Percentiles rank a stretch among this genome's conserved stretches.
Conservation (phyloP, 1,140 invertebrate genomes). For the Drosophila gunungcola region DNA sequence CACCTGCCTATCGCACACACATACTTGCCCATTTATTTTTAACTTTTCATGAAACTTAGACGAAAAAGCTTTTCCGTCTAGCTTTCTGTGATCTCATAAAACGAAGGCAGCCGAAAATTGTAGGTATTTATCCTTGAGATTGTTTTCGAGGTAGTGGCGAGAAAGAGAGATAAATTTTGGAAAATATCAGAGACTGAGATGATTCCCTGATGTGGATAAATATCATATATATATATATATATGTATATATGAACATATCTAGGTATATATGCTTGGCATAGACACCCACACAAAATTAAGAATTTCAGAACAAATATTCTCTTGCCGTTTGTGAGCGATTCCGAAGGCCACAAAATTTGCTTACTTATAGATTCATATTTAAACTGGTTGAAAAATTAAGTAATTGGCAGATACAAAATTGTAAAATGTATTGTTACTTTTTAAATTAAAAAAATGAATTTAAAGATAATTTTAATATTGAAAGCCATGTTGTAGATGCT, state of each 20-base stretch:
- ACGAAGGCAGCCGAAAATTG: constrained; percentile 20
- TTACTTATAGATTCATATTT: constrained; percentile 20
- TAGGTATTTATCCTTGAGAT: constrained; percentile 74
- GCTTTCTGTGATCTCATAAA: constrained; percentile 72
- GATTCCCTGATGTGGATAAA: constrained; percentile 19
- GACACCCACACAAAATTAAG: constrained; percentile 36
- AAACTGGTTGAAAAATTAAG: constrained; percentile 1
- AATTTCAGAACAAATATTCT: constrained; percentile 27
- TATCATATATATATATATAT: constrained; percentile 12
- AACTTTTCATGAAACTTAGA: constrained; percentile 69
- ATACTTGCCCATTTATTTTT: constrained; percentile 68
- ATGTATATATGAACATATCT: constrained; percentile 10
- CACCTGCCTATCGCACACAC: constrained; percentile 66
- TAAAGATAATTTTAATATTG: too few relatives aligned
- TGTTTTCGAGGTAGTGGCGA: constrained; percentile 45
- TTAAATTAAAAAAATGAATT: too few relatives aligned
- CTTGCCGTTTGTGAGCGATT: constrained; percentile 35
- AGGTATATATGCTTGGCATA: constrained; percentile 14
- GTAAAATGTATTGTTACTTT: not conserved
- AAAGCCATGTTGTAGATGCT: too few relatives aligned
- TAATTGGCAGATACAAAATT: constrained; percentile 6
- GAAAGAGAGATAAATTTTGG: constrained; percentile 33
- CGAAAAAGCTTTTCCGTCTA: constrained; percentile 70
- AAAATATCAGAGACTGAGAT: constrained; percentile 57
- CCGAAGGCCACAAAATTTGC: constrained; percentile 49